phyloP scores from a whole-genome alignment of 2,888 invertebrate species.

The Isotomurus palustris region DNA sequence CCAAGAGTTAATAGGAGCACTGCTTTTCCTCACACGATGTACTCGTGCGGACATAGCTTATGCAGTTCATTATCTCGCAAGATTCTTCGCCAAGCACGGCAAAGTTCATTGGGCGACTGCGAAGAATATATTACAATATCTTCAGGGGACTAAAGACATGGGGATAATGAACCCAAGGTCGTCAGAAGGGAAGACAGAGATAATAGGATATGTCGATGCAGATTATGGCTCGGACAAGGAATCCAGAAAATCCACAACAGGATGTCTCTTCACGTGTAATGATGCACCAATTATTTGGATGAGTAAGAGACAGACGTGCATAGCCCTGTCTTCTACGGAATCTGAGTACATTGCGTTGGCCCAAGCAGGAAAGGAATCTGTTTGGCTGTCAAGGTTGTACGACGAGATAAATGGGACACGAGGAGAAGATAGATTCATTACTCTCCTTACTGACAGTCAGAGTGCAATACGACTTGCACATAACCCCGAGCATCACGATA shows the following conservation, averaged over 20 bases:
- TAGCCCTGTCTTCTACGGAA: slow-evolving; percentile 34
- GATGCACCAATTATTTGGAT: slow-evolving; percentile 26
- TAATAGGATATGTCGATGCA: slow-evolving; percentile 37
- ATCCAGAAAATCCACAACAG: slow-evolving; percentile 37
- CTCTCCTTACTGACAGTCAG: slow-evolving; percentile 14
- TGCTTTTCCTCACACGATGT: slow-evolving; percentile 35
- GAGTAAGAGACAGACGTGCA: slow-evolving; percentile 25
- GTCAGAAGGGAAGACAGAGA: not conserved
- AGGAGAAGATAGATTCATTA: too few species aligned
- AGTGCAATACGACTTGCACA: slow-evolving; percentile 39
- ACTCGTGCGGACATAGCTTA: slow-evolving; percentile 43
- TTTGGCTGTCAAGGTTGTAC: slow-evolving; percentile 32
- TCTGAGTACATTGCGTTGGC: slow-evolving; percentile 37
- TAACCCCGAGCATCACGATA: slow-evolving; percentile 38
- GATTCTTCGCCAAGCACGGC: slow-evolving; percentile 18
- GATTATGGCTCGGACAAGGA: slow-evolving; percentile 34
- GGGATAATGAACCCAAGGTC: not conserved
- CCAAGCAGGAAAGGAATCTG: slow-evolving; percentile 19
- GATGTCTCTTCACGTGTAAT: slow-evolving; percentile 16
- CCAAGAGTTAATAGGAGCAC: slow-evolving; percentile 34
- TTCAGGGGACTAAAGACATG: slow-evolving; percentile 7
- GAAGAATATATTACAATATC: not conserved
- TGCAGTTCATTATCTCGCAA: slow-evolving; percentile 35
- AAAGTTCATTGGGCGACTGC: not conserved
- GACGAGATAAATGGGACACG: too few species aligned